Evolutionary conservation across 2,113 vertebrate species (phyloP).

Genomic region (Corydoras maculifer): DNA sequence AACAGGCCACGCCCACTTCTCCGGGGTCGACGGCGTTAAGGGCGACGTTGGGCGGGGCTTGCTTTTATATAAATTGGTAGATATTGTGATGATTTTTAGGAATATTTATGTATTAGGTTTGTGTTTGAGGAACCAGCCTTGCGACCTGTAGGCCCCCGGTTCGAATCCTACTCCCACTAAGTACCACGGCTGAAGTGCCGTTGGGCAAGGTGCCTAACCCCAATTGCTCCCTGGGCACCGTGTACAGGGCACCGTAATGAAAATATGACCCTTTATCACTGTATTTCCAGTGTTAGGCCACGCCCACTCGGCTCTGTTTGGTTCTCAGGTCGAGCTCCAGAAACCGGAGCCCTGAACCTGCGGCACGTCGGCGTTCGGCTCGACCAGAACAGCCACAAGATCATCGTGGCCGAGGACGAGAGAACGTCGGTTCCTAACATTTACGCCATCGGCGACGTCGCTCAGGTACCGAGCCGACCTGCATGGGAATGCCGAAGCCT

Average conservation of each 20-base stretch:
- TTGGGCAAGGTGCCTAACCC: too few relatives aligned
- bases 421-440: conserved; percentile 80
- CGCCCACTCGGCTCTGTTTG: conserved; percentile 21
- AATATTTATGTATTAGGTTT: too few relatives aligned
- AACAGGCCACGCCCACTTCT: neutral
- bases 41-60: too few relatives aligned
- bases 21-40: neutral
- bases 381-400: conserved; percentile 73
- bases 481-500: neutral
- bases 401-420: conserved; percentile 74
- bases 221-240: too few relatives aligned
- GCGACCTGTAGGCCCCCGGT: too few relatives aligned
- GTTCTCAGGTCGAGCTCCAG: conserved; percentile 76
- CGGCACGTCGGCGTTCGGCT: conserved; percentile 69
- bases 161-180: too few relatives aligned
- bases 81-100: too few relatives aligned
- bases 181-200: too few relatives aligned
- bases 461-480: neutral
- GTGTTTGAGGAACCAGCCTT: too few relatives aligned
- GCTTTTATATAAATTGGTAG: too few relatives aligned
- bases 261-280: too few relatives aligned
- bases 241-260: too few relatives aligned
- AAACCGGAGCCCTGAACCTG: conserved; percentile 71
- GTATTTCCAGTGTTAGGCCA: neutral
- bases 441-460: conserved; percentile 84